phyloP scores from a whole-genome alignment of 1,140 invertebrate species.

The Polyergus mexicanus region DNA sequence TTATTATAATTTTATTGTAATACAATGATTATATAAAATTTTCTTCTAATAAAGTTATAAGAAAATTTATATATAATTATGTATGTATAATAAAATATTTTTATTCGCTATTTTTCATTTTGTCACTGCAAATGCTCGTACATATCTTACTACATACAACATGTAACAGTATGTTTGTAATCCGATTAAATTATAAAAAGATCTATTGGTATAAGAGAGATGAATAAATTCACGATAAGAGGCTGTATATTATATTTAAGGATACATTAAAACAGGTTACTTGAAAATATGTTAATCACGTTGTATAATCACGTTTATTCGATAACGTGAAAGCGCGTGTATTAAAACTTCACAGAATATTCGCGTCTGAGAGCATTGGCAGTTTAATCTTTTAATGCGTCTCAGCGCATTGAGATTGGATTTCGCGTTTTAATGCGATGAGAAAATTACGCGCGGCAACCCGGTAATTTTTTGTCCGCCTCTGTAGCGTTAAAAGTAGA shows the following conservation, averaged over 20 bases:
- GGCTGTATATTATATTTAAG: constrained; percentile 49
- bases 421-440: constrained; percentile 62
- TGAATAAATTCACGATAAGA: constrained; percentile 37
- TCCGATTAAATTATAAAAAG: constrained; percentile 31
- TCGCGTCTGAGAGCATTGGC: constrained; percentile 51
- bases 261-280: constrained; percentile 59
- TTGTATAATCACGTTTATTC: constrained; percentile 62
- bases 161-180: constrained; percentile 27
- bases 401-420: constrained; percentile 63
- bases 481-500: constrained; percentile 52
- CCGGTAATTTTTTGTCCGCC: constrained; percentile 45
- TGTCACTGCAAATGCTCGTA: neutral
- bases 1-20: neutral
- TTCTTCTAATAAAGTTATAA: too few relatives aligned
- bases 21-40: too few relatives aligned
- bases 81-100: neutral
- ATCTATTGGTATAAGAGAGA: constrained; percentile 34
- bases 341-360: constrained; percentile 59
- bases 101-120: constrained; percentile 3
- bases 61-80: too few relatives aligned
- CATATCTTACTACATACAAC: constrained; percentile 33
- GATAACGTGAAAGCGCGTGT: constrained; percentile 59
- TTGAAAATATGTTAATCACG: constrained; percentile 57
- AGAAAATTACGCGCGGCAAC: constrained; percentile 59
- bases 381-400: constrained; percentile 63